Conservation (phyloP, 2,888 invertebrate species). For the Uloborus plumipes region DNA sequence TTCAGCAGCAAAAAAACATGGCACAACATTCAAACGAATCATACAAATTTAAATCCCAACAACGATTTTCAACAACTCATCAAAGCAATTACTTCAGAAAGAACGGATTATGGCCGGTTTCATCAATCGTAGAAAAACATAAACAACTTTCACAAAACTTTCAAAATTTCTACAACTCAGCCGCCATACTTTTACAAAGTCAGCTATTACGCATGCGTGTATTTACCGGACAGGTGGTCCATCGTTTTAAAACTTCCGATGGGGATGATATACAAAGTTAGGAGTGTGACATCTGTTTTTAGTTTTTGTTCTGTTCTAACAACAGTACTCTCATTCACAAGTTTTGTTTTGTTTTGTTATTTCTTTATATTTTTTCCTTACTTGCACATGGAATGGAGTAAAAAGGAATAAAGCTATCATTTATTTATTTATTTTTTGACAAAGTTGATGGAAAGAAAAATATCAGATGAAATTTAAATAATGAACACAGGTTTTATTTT, state of each 20-base stretch:
- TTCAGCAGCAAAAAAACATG: constrained; percentile 40
- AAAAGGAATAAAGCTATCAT: no score
- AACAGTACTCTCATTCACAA: not conserved
- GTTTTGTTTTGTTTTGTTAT: not conserved
- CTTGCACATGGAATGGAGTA: no score
- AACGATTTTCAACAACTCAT: no score
- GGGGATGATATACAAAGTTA: constrained; percentile 21
- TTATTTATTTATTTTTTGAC: no score
- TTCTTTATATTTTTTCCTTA: not conserved
- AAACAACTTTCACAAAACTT: constrained; percentile 56
- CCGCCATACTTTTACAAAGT: constrained; percentile 56
- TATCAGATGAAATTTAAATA: not conserved
- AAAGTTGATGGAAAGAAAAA: not conserved
- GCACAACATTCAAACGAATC: constrained; percentile 30
- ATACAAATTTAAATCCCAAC: not conserved
- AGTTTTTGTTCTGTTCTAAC: not conserved
- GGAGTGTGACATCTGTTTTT: not conserved
- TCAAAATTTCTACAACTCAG: constrained; percentile 38
- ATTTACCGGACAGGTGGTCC: constrained; percentile 46
- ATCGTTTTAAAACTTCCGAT: constrained; percentile 23
- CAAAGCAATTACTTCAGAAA: no score
- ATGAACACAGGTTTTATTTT: no score
- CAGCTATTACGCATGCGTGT: constrained; percentile 39
- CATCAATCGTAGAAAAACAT: constrained; percentile 11
- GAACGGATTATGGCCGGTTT: no score